Conservation (phyloP, 1,140 invertebrate species). For the Maniola jurtina region DNA sequence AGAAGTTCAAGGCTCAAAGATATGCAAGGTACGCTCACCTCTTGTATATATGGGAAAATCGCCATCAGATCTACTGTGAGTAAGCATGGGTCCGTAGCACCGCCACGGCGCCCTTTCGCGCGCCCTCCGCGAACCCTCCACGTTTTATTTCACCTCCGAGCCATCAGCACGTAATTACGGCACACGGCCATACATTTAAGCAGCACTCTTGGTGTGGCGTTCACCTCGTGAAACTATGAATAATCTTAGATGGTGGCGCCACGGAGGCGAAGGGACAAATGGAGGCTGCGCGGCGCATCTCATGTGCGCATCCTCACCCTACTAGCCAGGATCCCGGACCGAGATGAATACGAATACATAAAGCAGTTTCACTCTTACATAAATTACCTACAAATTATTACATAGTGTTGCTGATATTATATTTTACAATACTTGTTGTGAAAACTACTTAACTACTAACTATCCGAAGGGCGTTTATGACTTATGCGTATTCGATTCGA, state of each 20-base stretch:
- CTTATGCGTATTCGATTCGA: too few species aligned
- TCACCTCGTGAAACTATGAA: conserved; percentile 47
- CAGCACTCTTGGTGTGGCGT: conserved; percentile 44
- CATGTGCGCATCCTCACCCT: conserved; percentile 63
- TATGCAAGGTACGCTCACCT: conserved; percentile 55
- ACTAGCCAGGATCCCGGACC: conserved; percentile 33
- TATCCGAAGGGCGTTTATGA: too few species aligned
- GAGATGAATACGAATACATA: conserved; percentile 9
- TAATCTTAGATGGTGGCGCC: conserved; percentile 61
- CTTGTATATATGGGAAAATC: conserved; percentile 87
- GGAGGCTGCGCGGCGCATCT: conserved; percentile 74
- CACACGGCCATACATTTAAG: conserved; percentile 53
- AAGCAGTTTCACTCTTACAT: conserved; percentile 9
- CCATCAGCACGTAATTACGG: conserved; percentile 59
- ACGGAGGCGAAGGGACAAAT: conserved; percentile 47
- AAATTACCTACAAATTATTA: background rate
- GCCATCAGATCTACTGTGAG: conserved; percentile 88
- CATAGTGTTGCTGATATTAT: too few species aligned
- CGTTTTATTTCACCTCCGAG: conserved; percentile 62
- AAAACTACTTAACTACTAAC: too few species aligned
- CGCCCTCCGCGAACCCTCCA: conserved; percentile 72
- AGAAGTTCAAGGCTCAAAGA: conserved; percentile 23
- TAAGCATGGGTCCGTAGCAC: conserved; percentile 84
- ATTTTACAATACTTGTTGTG: too few species aligned
- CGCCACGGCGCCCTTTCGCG: conserved; percentile 74